These are phyloP conservation scores for Sebastes melanostomus DNA, from an alignment of 2,797 vertebrate genomes.

Conservation along the genomic window DNA sequence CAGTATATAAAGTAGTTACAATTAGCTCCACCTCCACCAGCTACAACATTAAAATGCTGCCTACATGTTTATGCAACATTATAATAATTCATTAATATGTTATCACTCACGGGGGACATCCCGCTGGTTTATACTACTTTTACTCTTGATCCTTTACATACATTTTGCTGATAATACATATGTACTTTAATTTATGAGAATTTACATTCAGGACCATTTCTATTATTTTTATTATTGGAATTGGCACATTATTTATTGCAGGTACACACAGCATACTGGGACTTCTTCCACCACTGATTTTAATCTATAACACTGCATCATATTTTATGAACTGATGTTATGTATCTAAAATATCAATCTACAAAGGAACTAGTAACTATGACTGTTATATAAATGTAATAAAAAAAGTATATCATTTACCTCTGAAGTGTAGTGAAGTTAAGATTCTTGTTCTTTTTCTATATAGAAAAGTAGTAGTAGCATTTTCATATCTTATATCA, in stretches of 20 bases:
- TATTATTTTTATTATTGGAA: neutral
- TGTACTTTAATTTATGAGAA: neutral
- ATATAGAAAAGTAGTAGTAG: too few relatives aligned
- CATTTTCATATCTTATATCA: neutral
- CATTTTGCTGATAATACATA: rapidly evolving
- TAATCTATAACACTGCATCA: neutral
- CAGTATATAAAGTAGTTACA: too few relatives aligned
- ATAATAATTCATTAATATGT: neutral
- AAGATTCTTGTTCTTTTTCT: too few relatives aligned
- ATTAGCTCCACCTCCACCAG: neutral
- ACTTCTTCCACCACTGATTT: neutral
- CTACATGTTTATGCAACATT: neutral
- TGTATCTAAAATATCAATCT: neutral
- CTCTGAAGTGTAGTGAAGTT: too few relatives aligned
- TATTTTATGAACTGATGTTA: neutral
- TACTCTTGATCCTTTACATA: neutral
- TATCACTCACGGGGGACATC: neutral
- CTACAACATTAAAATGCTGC: neutral
- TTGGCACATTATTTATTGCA: too few relatives aligned
- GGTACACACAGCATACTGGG: too few relatives aligned
- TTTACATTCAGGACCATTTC: neutral
- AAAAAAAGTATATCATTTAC: neutral
- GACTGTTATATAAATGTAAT: too few relatives aligned
- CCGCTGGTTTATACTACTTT: neutral
- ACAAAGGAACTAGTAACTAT: neutral